Conservation (phyloP, 2,888 invertebrate genomes). For the Hoplodrina blanda region DNA sequence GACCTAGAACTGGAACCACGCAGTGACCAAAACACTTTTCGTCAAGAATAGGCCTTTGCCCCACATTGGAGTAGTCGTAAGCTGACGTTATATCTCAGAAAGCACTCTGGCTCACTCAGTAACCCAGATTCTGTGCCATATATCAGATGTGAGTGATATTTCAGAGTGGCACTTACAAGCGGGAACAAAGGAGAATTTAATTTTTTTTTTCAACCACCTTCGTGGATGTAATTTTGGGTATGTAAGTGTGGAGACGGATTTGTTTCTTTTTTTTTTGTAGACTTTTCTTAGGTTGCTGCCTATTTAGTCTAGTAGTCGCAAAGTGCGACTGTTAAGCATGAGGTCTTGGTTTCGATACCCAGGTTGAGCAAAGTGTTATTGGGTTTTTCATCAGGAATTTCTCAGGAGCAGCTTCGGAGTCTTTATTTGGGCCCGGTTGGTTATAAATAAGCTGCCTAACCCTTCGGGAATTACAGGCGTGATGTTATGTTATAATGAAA, state of each 20-base stretch:
- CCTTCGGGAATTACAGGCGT: too few species aligned
- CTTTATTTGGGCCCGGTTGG: too few species aligned
- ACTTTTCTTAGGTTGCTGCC: neutral
- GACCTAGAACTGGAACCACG: too few species aligned
- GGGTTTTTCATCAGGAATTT: too few species aligned
- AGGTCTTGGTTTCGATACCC: too few species aligned
- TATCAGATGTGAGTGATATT: conserved; percentile 41
- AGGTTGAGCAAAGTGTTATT: too few species aligned
- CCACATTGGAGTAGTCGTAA: neutral
- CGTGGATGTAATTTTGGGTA: conserved; percentile 28
- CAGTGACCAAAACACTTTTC: neutral
- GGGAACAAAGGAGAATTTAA: conserved; percentile 63
- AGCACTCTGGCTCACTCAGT: conserved; percentile 19
- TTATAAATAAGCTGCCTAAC: too few species aligned
- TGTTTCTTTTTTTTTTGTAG: neutral
- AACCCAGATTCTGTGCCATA: conserved; percentile 28
- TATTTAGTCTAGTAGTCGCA: too few species aligned
- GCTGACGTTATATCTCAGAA: conserved; percentile 2
- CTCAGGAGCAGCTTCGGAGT: too few species aligned
- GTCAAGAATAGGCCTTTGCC: neutral
- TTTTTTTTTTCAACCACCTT: conserved; percentile 52
- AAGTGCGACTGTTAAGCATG: too few species aligned
- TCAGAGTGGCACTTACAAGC: conserved; percentile 52
- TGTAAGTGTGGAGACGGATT: conserved; percentile 15
- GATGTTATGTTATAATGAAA: too few species aligned